Conservation (phyloP, 30 jellyfish, hydroid and myxozoan genomes). For the Chrysaora quinquecirrha region DNA sequence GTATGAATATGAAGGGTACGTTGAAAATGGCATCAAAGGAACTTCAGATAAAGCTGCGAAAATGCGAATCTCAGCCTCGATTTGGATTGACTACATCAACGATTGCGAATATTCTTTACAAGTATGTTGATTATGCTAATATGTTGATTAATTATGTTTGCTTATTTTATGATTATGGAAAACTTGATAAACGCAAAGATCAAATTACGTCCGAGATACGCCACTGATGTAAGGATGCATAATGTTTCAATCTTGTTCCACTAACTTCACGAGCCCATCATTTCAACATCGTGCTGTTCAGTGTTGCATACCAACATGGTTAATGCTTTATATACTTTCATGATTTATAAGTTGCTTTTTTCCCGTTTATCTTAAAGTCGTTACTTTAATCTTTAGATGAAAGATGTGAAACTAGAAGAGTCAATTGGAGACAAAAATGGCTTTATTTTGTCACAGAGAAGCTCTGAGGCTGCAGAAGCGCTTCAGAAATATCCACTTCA, state of each 20-base stretch:
- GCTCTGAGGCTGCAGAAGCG: conserved; percentile 28
- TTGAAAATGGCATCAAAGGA: conserved; percentile 84
- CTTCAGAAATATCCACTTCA: conserved; percentile 57
- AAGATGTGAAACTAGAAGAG: conserved; percentile 56
- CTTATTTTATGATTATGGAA: too few species aligned
- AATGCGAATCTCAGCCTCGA: conserved; percentile 62
- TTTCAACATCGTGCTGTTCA: too few species aligned
- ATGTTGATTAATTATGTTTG: too few species aligned
- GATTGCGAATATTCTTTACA: conserved; percentile 67
- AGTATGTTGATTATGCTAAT: conserved; percentile 58
- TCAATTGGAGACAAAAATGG: conserved; percentile 54
- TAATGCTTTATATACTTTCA: too few species aligned
- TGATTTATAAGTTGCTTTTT: too few species aligned
- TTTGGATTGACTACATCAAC: conserved; percentile 24
- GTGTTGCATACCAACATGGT: too few species aligned
- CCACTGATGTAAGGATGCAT: too few species aligned
- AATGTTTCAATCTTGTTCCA: too few species aligned
- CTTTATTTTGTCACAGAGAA: not conserved
- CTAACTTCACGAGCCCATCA: too few species aligned
- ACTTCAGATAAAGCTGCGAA: conserved; percentile 74
- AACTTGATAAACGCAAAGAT: too few species aligned
- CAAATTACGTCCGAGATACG: too few species aligned
- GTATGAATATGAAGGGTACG: conserved; percentile 63
- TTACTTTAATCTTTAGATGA: conserved; percentile 12
- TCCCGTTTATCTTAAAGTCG: too few species aligned